phyloP scores from a whole-genome alignment of 2,888 invertebrate genomes.

The Blastobasis adustella region DNA sequence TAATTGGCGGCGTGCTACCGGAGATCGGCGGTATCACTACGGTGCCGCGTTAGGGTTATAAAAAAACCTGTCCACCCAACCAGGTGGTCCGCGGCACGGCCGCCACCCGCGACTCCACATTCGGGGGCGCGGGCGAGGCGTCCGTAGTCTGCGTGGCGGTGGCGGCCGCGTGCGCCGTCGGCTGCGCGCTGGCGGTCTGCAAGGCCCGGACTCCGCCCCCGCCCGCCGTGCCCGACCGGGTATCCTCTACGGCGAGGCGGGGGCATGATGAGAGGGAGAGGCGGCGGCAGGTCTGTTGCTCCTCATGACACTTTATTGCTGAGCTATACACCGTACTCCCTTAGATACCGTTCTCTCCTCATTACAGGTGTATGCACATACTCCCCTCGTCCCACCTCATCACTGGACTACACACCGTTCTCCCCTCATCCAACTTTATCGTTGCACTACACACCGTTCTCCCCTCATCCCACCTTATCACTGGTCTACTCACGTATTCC shows the following conservation, averaged over 20 bases:
- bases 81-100: conserved; percentile 31
- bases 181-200: conserved; percentile 78
- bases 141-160: conserved; percentile 78
- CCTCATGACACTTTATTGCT: neutral
- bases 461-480: too few species aligned
- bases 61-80: too few species aligned
- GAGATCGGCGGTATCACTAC: too few species aligned
- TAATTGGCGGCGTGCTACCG: too few species aligned
- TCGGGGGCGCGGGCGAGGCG: conserved; percentile 56
- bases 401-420: neutral
- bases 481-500: too few species aligned
- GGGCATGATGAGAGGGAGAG: conserved; percentile 13
- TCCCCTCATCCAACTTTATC: neutral
- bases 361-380: neutral
- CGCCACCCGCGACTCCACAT: conserved; percentile 56
- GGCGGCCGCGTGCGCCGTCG: conserved; percentile 76
- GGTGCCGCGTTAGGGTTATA: too few species aligned
- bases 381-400: neutral
- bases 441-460: neutral
- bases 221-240: conserved; percentile 48
- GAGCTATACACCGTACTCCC: neutral
- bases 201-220: conserved; percentile 53
- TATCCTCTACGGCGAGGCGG: conserved; percentile 52
- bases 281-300: conserved; percentile 17
- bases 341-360: neutral